Conservation (phyloP, 37 sponge, comb jelly and placozoan species). For the Tethya wilhelma region DNA sequence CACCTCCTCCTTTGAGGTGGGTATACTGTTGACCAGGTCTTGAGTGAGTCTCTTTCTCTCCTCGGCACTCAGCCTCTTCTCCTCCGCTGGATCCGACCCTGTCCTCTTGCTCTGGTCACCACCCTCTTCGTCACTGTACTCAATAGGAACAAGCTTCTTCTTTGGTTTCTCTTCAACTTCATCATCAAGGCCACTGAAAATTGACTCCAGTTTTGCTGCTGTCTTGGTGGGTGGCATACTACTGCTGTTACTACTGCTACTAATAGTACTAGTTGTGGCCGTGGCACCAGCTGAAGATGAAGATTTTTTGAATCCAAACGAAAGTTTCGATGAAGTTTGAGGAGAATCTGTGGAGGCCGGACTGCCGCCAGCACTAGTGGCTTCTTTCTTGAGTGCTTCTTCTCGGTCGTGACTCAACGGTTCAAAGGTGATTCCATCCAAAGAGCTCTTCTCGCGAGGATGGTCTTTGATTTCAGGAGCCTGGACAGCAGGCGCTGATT, state of each 20-base stretch:
- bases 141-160: conserved; percentile 70
- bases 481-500: conserved; percentile 62
- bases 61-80: conserved; percentile 61
- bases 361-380: not conserved
- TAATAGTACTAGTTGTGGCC: not conserved
- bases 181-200: conserved; percentile 67
- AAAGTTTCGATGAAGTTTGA: conserved; percentile 49
- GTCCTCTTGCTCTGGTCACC: not conserved
- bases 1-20: conserved; percentile 92
- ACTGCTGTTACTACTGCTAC: not conserved
- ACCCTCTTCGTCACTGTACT: conserved; percentile 72
- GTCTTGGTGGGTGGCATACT: not conserved
- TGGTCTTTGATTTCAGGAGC: conserved; percentile 31
- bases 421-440: conserved; percentile 20
- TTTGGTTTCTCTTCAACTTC: conserved; percentile 58
- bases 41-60: conserved; percentile 91
- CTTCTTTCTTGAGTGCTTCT: conserved; percentile 5
- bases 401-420: not conserved
- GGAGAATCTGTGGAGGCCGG: conserved; percentile 32
- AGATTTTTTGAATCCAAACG: conserved; percentile 59
- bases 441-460: conserved; percentile 13
- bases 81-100: not conserved
- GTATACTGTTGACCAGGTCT: conserved; percentile 88
- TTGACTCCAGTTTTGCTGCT: conserved; percentile 38
- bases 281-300: not conserved